Evolutionary conservation across 2,888 invertebrate species (phyloP), one percentile per base, ranked within the genome.

Genomic region (Tetragonisca angustula): DNA sequence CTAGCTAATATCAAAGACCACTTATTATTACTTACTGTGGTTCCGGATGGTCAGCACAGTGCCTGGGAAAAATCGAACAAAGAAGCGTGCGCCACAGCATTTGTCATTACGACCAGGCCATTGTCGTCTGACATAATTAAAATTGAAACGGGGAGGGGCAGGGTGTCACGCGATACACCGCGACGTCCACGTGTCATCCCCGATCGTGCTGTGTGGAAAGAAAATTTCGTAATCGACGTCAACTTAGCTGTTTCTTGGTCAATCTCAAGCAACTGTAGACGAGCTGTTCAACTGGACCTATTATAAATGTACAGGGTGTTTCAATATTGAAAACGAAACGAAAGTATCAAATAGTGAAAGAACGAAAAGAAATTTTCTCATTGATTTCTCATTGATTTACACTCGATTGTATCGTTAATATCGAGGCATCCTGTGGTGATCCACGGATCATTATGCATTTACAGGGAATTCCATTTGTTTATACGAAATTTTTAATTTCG

Each of bases 81-180:
- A 70, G 61, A 76, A n/a, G 62, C 64, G 54, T 52, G 65, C 24
- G 72, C 50, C 69, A 49, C 50, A 67, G 72, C 77, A 81, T 81
- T 27, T 85, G 81, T 72, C 71, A 78, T 84, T 77, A 84, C 49
- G 68, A n/a, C 36, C 64, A 54, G 75, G 74, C 62, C 85, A 84
- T 80, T 84, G 84, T 85, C 84, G 81, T 77, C 77, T 72, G 75
- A 84, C 72, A 81, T 84, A 84, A 78, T 87, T 87, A 85, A 72
- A 82, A 73, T 59, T 79, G 87, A 87, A 84, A 87, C 72, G 67
- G 36, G 43, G 67, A 24, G 73, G 64, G 52, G 67, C 78, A 80
- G 74, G 78, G 77, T 87, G 82, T 87, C 87, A 81, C 79, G 81
- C 84, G 87, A 79, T 85, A 79, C 9, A 9, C 72, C 84, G 27